Base-by-base conservation (phyloP, 2,797 vertebrate genomes). In the Phrynocephalus guinanensis region DNA sequence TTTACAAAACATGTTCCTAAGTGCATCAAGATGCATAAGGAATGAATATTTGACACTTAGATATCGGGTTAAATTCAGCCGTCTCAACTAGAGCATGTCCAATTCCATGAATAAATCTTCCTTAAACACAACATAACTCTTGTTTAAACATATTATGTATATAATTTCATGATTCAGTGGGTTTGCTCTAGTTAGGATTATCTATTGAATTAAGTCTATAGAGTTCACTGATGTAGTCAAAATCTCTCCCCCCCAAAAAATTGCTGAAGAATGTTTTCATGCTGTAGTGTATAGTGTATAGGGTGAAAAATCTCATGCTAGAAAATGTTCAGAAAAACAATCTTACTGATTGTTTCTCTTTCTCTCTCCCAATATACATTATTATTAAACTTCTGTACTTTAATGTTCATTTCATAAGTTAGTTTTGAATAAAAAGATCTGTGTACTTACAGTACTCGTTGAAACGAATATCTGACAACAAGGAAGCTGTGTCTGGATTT, bases 361-460 rank as follows among this genome's bases (percentile, higher is more conserved):
- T 48, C 7, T 75, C 33, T 44, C 20, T 76, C 9, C 48, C 73
- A 44, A 10, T 72, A 26, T 71, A 3, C 13, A 4, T 3, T 3
- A 6, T 78, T 20, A 10, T 70, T 56, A 24, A 56, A 6, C 9
- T 38, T 33, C 22, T 86, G 15, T 70, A 13, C n/a, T 24, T 76
- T 26, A 48, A 22, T 44, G 66, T 44, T 66, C 16, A 84, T 79
- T 70, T 33, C 33, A 72, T 73, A 81, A 60, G 5, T 71, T 66
- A 18, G 9, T 76, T 68, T 68, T 77, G 6, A 87, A 73, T 87
- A 72, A 92, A 93, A 90, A 71, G 52, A 56, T 63, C 81, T 60
- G 52, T 30, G 6, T 85, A 77, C 24, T 44, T 77, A 86, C 84
- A 82, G 93, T 95, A 94, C 92, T 95, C 95, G 85, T 70, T 79